These are phyloP conservation scores for Tor tambroides DNA, from an alignment of 2,113 vertebrate genomes.

Conservation along the genomic window DNA sequence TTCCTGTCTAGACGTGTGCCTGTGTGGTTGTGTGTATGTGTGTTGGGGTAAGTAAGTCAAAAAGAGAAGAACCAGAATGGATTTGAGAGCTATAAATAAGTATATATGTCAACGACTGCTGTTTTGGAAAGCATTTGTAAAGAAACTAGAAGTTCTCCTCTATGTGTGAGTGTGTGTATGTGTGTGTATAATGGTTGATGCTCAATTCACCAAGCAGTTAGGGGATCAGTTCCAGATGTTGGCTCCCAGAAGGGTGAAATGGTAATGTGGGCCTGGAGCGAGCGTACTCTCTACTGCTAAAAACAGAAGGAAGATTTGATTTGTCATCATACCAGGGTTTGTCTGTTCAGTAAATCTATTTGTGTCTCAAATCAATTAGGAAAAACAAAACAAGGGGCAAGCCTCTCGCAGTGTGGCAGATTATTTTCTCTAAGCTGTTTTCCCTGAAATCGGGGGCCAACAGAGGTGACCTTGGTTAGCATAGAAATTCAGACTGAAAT, in stretches of 20 bases:
- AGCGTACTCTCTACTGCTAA: background rate
- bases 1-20: conserved; percentile 59
- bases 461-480: background rate
- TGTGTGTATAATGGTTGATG: conserved; percentile 22
- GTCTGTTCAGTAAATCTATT: background rate
- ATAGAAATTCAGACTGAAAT: background rate
- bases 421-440: background rate
- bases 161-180: conserved; percentile 22
- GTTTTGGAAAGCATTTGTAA: background rate
- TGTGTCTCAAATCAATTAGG: conserved; percentile 21
- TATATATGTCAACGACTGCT: conserved; percentile 23
- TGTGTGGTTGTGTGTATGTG: conserved; percentile 30
- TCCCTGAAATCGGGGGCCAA: background rate
- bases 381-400: background rate
- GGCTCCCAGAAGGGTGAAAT: conserved; percentile 37
- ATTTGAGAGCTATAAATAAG: conserved; percentile 41
- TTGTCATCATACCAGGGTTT: conserved; percentile 9
- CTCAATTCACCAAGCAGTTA: conserved; percentile 23
- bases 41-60: background rate
- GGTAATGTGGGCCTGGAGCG: background rate
- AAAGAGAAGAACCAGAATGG: background rate
- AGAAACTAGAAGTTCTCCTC: conserved; percentile 3
- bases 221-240: conserved; percentile 60
- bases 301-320: background rate
- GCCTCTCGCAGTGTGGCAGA: too few species aligned